Evolutionary conservation across 2,113 vertebrate species (phyloP), one percentile per base, ranked within the genome.

Genomic region (Carassius gibelio): DNA sequence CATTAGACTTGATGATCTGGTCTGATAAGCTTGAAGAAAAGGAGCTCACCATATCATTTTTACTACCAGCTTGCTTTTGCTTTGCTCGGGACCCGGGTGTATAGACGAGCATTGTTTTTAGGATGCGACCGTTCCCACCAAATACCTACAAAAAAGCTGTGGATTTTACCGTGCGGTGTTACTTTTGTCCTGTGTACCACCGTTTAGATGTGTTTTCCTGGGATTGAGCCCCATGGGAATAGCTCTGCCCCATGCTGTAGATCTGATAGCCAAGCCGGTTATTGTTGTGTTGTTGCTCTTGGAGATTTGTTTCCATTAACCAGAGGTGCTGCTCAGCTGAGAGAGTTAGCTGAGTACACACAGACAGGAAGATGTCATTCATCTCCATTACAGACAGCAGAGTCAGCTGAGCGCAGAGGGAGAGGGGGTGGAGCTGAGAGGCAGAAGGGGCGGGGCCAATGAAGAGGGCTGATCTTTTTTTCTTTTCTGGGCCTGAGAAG

Each of bases 281-380:
- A 77, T 80, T 78, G 75, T 83, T 80, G 57, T 34, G 26, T n/a
- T 75, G 71, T 71, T 75, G 42, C 57, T 82, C 68, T 79, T 80
- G 17, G 84, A 88, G 74, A 79, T 68, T 45, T 75, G 59, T 64
- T 66, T 87, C 61, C 30, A 83, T 83, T 61, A 48, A 42, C 36
- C 3, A 38, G 34, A 59, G 48, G 38, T 45, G 52, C 50, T 26
- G 48, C 61, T 36, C 78, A 9, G 80, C 74, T 78, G 80, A 34
- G 55, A 64, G 86, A 9, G 61, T 87, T 85, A 76, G 78, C 77
- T 59, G 83, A 59, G 86, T 68, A 81, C 77, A 87, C 86, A 81
- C 83, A 84, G 86, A 87, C 86, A 84, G 86, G 77, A 87, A 85
- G 71, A 84, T 64, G 82, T 87, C 86, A 85, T 72, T 78, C 69